phyloP scores from a whole-genome alignment of 2,113 vertebrate species.

The Dascyllus trimaculatus region DNA sequence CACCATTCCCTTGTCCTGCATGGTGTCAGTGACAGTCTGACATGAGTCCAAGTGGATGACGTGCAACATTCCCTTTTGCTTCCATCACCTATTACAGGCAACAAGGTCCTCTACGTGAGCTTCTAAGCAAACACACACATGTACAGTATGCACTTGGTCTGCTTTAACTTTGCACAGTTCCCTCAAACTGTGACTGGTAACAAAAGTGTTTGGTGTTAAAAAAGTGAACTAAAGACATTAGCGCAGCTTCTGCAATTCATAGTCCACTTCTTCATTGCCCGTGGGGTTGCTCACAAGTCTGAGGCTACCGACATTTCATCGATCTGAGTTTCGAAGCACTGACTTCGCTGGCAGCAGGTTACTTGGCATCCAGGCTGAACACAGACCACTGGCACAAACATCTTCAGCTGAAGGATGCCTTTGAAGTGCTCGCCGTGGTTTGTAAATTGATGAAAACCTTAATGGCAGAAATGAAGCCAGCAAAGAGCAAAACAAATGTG shows the following conservation, averaged over 20 bases:
- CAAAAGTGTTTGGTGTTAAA: slow-evolving; percentile 15
- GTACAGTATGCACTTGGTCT: background rate
- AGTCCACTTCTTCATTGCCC: slow-evolving; percentile 6
- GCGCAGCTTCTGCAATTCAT: slow-evolving; percentile 15
- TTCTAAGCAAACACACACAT: background rate
- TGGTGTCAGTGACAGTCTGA: too few species aligned
- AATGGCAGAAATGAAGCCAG: slow-evolving; percentile 44
- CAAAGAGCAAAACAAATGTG: slow-evolving; percentile 58
- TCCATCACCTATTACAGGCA: too few species aligned
- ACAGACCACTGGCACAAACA: slow-evolving; percentile 13
- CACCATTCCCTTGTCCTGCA: too few species aligned
- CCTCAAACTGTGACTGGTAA: slow-evolving; percentile 9
- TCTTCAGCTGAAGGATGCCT: slow-evolving; percentile 32
- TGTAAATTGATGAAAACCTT: slow-evolving; percentile 55
- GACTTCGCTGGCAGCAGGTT: slow-evolving; percentile 40
- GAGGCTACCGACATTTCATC: slow-evolving; percentile 15
- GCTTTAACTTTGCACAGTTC: background rate
- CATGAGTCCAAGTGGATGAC: too few species aligned
- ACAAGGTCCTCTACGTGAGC: too few species aligned
- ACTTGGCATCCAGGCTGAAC: slow-evolving; percentile 17
- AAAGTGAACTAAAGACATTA: slow-evolving; percentile 14
- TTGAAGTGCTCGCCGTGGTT: slow-evolving; percentile 53
- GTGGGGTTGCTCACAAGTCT: slow-evolving; percentile 6
- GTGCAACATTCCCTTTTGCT: too few species aligned
- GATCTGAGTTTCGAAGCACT: background rate